Conservation (phyloP, 1,140 invertebrate genomes). For the Bombus affinis region DNA sequence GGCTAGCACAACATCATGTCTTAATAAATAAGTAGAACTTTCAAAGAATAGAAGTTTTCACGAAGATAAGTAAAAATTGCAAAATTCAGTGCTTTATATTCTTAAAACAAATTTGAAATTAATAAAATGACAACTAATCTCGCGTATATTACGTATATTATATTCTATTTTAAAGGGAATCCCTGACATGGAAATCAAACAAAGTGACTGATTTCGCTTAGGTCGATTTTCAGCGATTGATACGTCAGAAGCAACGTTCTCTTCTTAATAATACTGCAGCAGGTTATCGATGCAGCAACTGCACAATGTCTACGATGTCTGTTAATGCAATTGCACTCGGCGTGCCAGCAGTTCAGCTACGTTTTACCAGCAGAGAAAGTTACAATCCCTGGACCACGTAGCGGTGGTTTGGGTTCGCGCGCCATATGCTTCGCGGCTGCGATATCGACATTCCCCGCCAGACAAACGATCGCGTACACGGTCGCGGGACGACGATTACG, state of each 20-base stretch:
- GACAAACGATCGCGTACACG: conserved; percentile 29
- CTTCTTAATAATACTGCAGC: background rate
- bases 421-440: conserved; percentile 47
- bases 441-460: conserved; percentile 39
- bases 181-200: background rate
- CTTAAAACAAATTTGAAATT: background rate
- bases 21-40: background rate
- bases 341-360: background rate
- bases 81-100: background rate
- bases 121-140: too few relatives aligned
- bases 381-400: conserved; percentile 4
- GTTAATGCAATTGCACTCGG: conserved; percentile 22
- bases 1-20: too few relatives aligned
- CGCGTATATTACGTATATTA: background rate
- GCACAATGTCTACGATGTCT: too few relatives aligned
- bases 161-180: background rate
- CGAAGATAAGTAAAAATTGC: background rate
- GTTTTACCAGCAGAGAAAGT: background rate
- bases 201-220: background rate
- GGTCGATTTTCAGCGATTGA: background rate
- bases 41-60: too few relatives aligned
- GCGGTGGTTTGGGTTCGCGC: conserved; percentile 24
- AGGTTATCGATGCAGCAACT: background rate
- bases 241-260: background rate
- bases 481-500: background rate